Evolutionary conservation across 2,797 vertebrate species (phyloP).

Genomic region (Gastrophryne carolinensis): DNA sequence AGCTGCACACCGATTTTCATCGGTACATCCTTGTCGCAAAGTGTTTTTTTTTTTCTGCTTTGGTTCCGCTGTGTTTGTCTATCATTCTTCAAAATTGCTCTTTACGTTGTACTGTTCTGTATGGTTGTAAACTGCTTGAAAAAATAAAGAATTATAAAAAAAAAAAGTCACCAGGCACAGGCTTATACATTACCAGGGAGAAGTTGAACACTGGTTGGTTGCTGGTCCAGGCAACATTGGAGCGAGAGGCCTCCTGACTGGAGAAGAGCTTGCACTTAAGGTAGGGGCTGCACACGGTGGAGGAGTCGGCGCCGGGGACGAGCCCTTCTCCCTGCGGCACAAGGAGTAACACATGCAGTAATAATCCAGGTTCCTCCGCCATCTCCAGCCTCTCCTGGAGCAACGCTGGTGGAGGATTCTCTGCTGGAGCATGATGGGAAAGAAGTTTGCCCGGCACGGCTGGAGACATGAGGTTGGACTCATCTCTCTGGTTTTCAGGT

Average conservation of each 20-base stretch:
- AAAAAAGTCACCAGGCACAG: too few relatives aligned
- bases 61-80: too few relatives aligned
- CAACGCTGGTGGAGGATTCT: not conserved
- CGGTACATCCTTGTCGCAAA: too few relatives aligned
- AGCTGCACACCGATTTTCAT: too few relatives aligned
- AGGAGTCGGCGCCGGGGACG: conserved; percentile 55
- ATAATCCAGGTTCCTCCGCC: conserved; percentile 63
- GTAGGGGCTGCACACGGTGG: conserved; percentile 77
- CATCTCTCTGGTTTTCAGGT: conserved; percentile 4
- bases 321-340: conserved; percentile 88
- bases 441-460: not conserved
- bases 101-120: too few relatives aligned
- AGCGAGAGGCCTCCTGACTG: conserved; percentile 78
- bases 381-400: not conserved
- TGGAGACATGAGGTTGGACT: not conserved
- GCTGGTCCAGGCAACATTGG: conserved; percentile 81
- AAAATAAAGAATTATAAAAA: too few relatives aligned
- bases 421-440: not conserved
- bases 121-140: too few relatives aligned
- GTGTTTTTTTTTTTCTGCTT: too few relatives aligned
- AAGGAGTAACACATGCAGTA: conserved; percentile 87
- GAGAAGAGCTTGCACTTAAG: conserved; percentile 90
- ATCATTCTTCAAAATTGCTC: too few relatives aligned
- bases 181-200: conserved; percentile 75
- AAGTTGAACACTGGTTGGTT: conserved; percentile 82